Percentiles rank a stretch among this genome's conserved stretches.
Conservation (phyloP, 2,888 invertebrate species). For the Lysandra bellargus region DNA sequence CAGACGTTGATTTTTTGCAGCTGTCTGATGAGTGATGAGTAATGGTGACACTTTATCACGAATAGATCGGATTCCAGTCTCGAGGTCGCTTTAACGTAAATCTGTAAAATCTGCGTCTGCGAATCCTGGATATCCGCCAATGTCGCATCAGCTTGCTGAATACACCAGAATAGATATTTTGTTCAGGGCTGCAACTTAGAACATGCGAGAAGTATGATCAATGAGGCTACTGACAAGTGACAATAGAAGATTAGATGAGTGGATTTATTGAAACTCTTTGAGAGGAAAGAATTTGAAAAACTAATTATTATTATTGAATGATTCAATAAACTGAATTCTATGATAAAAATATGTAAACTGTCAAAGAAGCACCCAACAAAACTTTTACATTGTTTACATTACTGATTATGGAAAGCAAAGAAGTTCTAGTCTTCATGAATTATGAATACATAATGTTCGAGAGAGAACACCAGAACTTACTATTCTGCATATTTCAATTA, state of each 20-base stretch:
- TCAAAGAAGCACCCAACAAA: too few relatives aligned
- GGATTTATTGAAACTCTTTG: background rate
- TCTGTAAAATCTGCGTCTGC: slow-evolving; percentile 31
- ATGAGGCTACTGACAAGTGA: background rate
- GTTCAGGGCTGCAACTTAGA: background rate
- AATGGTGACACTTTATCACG: background rate
- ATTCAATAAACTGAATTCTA: too few relatives aligned
- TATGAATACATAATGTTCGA: too few relatives aligned
- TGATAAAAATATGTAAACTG: too few relatives aligned
- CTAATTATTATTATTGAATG: too few relatives aligned
- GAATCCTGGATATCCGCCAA: slow-evolving; percentile 33
- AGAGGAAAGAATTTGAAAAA: background rate
- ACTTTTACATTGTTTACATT: too few relatives aligned
- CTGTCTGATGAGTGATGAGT: slow-evolving; percentile 9
- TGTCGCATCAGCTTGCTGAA: slow-evolving; percentile 30
- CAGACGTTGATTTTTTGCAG: background rate
- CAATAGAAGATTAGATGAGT: background rate
- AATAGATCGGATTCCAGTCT: slow-evolving; percentile 22
- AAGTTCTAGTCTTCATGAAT: too few relatives aligned
- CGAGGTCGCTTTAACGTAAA: slow-evolving; percentile 26
- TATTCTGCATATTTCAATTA: too few relatives aligned
- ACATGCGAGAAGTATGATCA: background rate
- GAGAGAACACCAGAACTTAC: too few relatives aligned
- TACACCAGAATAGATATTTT: slow-evolving; percentile 28
- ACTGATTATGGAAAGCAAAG: too few relatives aligned